A percentile compares a stretch with the other conserved stretches of the same genome.
Evolutionary conservation across 2,797 vertebrate species (phyloP).

Genomic region (Podarcis siculus): DNA sequence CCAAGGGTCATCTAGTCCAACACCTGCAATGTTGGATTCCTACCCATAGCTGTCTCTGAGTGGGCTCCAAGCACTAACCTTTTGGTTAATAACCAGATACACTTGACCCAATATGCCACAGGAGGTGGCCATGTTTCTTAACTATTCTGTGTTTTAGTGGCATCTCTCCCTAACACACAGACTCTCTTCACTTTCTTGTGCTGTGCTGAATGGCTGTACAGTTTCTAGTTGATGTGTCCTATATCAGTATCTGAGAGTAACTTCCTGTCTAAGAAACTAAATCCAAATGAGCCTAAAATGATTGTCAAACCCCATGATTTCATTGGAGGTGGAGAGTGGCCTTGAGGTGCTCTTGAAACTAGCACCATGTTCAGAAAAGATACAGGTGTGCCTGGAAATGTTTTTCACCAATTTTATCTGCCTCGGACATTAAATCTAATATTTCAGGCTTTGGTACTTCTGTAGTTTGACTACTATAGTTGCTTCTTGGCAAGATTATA

Average conservation of each 20-base stretch:
- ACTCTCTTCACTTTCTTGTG: background rate
- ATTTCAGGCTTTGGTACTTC: background rate
- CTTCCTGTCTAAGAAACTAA: constrained; percentile 3
- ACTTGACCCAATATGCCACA: too few relatives aligned
- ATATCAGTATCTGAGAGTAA: constrained; percentile 10
- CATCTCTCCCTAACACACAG: background rate
- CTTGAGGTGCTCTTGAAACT: background rate
- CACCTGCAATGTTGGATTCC: too few relatives aligned
- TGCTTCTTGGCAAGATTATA: background rate
- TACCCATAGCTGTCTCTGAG: too few relatives aligned
- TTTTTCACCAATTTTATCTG: background rate
- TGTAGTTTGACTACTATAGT: background rate
- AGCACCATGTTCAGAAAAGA: background rate
- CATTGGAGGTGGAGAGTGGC: background rate
- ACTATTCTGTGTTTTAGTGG: background rate
- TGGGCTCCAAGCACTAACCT: too few relatives aligned
- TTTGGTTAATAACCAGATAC: too few relatives aligned
- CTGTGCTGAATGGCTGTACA: background rate
- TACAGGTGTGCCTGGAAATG: background rate
- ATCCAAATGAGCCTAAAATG: background rate
- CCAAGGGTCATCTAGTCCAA: too few relatives aligned
- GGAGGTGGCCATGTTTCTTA: background rate
- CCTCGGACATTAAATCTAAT: background rate
- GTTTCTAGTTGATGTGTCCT: background rate
- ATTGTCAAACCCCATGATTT: background rate